A percentile compares a stretch with the other conserved stretches of the same genome.
Evolutionary conservation across 2,797 vertebrate genomes (phyloP).

Genomic region (Fistularia commersonii): DNA sequence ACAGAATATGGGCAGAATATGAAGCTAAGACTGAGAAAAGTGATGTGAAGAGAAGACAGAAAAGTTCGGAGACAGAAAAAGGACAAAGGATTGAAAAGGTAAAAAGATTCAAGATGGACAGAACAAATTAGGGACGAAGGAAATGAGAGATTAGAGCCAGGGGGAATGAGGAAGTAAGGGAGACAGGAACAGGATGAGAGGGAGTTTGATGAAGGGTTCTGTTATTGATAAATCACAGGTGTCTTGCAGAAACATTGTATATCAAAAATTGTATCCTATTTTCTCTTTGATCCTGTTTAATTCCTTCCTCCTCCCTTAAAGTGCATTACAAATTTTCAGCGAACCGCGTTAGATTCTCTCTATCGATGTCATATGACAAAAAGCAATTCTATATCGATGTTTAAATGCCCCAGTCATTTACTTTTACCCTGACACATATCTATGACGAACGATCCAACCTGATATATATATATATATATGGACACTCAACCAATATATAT

Average conservation of each 20-base stretch:
- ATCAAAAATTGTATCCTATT: constrained; percentile 10
- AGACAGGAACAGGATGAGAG: constrained; percentile 27
- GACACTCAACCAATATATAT: too few species aligned
- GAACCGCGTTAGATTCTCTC: not conserved
- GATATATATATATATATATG: too few species aligned
- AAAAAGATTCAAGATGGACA: not conserved
- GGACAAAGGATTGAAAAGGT: not conserved
- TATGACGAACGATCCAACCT: too few species aligned
- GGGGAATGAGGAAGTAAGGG: constrained; percentile 22
- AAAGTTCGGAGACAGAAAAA: not conserved
- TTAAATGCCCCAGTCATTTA: too few species aligned
- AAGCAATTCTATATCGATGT: too few species aligned
- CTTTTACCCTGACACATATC: too few species aligned
- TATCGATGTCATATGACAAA: too few species aligned
- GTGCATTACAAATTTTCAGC: constrained; percentile 1
- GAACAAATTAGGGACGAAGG: constrained; percentile 17
- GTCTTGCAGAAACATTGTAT: constrained; percentile 13
- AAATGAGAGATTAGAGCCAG: constrained; percentile 16
- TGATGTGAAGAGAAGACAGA: constrained; percentile 6
- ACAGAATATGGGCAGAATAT: constrained; percentile 5
- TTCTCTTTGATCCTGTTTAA: constrained; percentile 16
- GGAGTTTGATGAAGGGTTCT: constrained; percentile 15
- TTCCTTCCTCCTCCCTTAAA: constrained; percentile 1
- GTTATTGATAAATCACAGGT: constrained; percentile 21
- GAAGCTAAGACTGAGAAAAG: not conserved